Evolutionary conservation across 2,888 invertebrate genomes (phyloP), one percentile per base, ranked within the genome.

Genomic region (Hemaris fuciformis): DNA sequence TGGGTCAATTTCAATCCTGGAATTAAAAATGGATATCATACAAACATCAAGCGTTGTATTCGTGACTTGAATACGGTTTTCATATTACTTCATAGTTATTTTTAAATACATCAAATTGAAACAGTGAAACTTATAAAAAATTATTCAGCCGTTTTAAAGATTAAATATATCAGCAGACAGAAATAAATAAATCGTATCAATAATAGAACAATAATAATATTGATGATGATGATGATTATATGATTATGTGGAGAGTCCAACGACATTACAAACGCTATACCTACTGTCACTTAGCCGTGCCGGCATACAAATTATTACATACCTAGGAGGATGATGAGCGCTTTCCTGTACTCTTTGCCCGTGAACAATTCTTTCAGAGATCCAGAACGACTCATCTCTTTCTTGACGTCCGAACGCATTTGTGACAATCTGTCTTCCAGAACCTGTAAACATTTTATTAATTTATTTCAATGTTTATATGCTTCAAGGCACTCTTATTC

Each of bases 331-430:
- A 91, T 84, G 43, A 87, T 69, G n/a, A 92, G 68, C 1, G 89
- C 88, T 65, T 84, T 89, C 10, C 93, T 77, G 62, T 94, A 94
- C 25, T 89, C 91, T n/a, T 74, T 76, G 0, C 93, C 91, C 3
- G 80, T 81, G 46, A 94, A 84, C 0, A 94, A 78, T 62, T 94
- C 93, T 68, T 81, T 82, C 0, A 85, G 64, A 0, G 88, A 80
- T 22, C 87, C 89, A 2, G 89, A 89, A 38, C 88, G 83, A 3
- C 79, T 79, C 79, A 93, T 88, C 61, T 94, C 93, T 5, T 84
- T 85, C 4, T 83, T 77, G 0, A 94, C 91, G 3, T 92, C 85
- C 4, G 84, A 80, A 60, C 89, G 76, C 76, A 91, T 72, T 20
- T 69, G 62, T 4, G 69, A 63, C n/a, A 91, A 64, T 57, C 76